Base-by-base conservation (phyloP, 64 coral and sea anemone species). In the Catalaphyllia jardinei region DNA sequence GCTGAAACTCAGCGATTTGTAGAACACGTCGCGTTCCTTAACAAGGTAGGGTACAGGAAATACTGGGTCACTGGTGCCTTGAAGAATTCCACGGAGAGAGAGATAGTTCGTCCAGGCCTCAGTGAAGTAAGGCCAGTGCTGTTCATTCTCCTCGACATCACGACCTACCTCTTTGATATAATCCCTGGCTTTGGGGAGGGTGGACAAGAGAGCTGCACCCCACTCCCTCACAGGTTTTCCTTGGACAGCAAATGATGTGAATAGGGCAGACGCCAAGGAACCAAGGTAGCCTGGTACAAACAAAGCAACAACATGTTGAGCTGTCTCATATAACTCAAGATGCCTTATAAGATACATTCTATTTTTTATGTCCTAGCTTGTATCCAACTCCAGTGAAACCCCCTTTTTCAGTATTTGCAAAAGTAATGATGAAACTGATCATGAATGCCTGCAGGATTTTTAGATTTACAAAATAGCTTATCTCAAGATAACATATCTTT, bases 41-140 rank as follows among this genome's bases (percentile, higher is more conserved):
- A 93, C 20, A 52, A 79, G 79, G 57, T 86, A 99, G 6, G 31
- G 29, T 55, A 85, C 82, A 55, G 97, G 91, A 74, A 99, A 99
- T 2, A n/a, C 84, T 67, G 97, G 93, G 72, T 99, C 90, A 82
- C 75, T 89, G 64, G 77, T 73, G 46, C 97, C 97, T 19, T 90
- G 82, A 15, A 87, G 86, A 33, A 99, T 62, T 33, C 97, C 97
- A 67, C 97, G 92, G 27, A 83, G 19, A 19, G 82, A 78, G 25
- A 99, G 82, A 59, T 95, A 99, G 22, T 51, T 60, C 30, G 61
- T 93, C 97, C 97, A 99, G 76, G 90, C 91, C 30, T 93, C 83
- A 22, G 94, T 89, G 74, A 99, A 99, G 42, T 99, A 99, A 31
- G 85, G 86, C 93, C 97, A 99, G 2, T 89, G n/a, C 1, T 93